phyloP scores from a whole-genome alignment of 2,113 vertebrate genomes.

The Fulmarus glacialis region DNA sequence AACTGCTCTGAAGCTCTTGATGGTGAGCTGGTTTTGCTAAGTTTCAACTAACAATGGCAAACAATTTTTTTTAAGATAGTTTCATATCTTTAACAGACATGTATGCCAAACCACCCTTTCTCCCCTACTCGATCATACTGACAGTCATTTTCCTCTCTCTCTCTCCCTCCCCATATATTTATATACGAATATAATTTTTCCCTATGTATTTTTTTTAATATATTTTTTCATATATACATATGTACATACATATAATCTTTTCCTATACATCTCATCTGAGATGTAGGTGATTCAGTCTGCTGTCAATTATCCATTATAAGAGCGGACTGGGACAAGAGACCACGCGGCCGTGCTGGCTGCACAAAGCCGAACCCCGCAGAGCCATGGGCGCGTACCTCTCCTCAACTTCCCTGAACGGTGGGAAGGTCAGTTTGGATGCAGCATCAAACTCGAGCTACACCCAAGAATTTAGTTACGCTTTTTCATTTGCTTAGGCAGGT shows the following conservation, averaged over 20 bases:
- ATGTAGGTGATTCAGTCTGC: background rate
- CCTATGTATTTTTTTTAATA: too few species aligned
- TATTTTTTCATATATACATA: background rate
- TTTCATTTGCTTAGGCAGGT: background rate
- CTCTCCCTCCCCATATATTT: background rate
- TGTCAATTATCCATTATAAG: rapidly evolving
- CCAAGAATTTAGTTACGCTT: background rate
- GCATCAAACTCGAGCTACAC: background rate
- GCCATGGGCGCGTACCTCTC: rapidly evolving
- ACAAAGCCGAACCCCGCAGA: background rate
- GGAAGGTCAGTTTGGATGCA: background rate
- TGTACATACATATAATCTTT: background rate
- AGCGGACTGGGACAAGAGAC: background rate
- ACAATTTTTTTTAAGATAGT: background rate
- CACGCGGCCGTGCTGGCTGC: rapidly evolving
- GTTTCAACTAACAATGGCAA: background rate
- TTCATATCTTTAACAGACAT: background rate
- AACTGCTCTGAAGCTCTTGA: background rate
- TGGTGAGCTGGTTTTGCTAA: background rate
- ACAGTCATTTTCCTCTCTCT: background rate
- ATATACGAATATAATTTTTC: background rate
- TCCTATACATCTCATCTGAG: background rate
- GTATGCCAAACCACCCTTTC: background rate
- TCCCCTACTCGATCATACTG: background rate
- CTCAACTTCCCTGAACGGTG: rapidly evolving